Base-by-base conservation (phyloP, 2,888 invertebrate species). In the Sinotaia quadrata region DNA sequence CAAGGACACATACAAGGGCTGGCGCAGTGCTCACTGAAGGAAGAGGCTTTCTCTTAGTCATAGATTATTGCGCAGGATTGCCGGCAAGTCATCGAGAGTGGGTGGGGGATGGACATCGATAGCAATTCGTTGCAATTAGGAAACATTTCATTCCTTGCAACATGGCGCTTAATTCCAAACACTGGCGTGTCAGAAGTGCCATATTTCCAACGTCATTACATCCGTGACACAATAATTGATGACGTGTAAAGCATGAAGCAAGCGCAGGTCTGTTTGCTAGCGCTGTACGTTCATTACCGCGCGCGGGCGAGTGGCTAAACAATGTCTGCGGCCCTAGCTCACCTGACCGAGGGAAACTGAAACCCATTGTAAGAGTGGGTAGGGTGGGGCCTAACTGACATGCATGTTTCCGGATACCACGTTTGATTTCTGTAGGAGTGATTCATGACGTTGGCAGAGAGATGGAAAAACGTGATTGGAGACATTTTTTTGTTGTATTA, bases 151-250 rank as follows among this genome's bases (percentile, higher is more conserved):
- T 18, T 36, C 36, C 37, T n/a, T 54, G 63, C 63, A 63, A 63
- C 37, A 63, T 63, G 63, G 63, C 54, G 63, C 24, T 24, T 29
- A 21, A 12, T 34, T 33, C 54, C 54, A 63, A 63, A 63, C 63
- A 63, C 34, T 27, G 54, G 24, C 63, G 63, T 54, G 63, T 63
- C 63, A 63, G 51, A 51, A 36, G 51, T 51, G 54, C 54, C 63
- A 63, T 63, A 52, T 63, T 63, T 51, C 54, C 54, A 18, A 31
- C 31, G 63, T 63, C 63, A 54, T 63, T 63, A 63, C 51, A 36
- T 37, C n/a, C 37, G 54, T 63, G 63, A 63, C 63, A 63, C 63
- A 51, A 37, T 63, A 63, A 63, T 63, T 63, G 54, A 63, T 63
- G 63, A 63, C 31, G 63, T 18, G 54, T 54, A 29, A 54, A 54